Evolutionary conservation across 2,888 invertebrate species (phyloP).

Genomic region (Aporophyla lueneburgensis): DNA sequence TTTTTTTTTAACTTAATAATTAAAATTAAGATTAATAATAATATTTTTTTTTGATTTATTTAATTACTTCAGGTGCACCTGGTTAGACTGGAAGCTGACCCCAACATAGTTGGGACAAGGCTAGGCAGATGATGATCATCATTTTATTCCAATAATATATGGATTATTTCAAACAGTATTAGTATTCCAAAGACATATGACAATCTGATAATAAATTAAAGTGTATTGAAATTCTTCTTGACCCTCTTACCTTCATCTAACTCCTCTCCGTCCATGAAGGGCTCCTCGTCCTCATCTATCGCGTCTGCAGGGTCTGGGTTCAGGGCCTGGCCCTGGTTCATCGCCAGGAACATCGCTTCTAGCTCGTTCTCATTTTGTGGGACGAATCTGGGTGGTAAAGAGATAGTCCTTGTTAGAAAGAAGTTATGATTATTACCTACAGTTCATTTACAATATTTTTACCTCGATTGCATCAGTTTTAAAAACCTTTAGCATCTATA

Average conservation of each 20-base stretch:
- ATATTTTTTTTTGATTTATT: too few relatives aligned
- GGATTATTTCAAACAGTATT: neutral
- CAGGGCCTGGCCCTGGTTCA: constrained; percentile 94
- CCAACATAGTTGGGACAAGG: too few relatives aligned
- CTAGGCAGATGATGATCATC: too few relatives aligned
- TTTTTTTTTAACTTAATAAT: too few relatives aligned
- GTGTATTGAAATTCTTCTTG: neutral
- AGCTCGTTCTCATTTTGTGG: constrained; percentile 92
- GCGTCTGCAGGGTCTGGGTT: constrained; percentile 94
- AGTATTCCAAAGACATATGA: neutral
- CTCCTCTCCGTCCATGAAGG: constrained; percentile 86
- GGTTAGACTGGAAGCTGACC: too few relatives aligned
- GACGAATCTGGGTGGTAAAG: constrained; percentile 87
- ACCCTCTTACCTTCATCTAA: constrained; percentile 79
- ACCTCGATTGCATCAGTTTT: too few relatives aligned
- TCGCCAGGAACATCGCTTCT: constrained; percentile 93
- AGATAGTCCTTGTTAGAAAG: neutral
- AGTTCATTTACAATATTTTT: too few relatives aligned
- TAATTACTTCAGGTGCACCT: too few relatives aligned
- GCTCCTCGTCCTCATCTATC: constrained; percentile 80
- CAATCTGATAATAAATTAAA: neutral
- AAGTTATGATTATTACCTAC: neutral
- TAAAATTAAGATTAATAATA: too few relatives aligned
- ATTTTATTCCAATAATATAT: neutral
- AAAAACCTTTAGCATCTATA: too few relatives aligned